Evolutionary conservation across 2,888 invertebrate species (phyloP).

Genomic region (Drosophila anomalata): DNA sequence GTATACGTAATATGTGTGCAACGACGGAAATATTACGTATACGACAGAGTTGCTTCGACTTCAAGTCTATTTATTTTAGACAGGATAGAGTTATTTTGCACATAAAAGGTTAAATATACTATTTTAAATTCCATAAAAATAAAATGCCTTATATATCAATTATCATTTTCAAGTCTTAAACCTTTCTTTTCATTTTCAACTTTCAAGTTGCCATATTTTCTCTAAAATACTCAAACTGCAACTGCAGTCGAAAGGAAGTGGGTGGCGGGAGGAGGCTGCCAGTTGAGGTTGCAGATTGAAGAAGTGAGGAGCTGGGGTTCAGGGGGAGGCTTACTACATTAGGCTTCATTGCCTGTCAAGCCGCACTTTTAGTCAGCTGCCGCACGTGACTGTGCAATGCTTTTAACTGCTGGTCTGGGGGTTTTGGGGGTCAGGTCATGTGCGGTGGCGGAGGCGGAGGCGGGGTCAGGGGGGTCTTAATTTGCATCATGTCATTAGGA

Average conservation of each 20-base stretch:
- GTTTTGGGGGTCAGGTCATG: conserved; percentile 29
- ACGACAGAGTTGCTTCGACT: not conserved
- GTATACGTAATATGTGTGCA: not conserved
- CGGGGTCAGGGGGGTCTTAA: conserved; percentile 48
- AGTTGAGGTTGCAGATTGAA: conserved; percentile 3
- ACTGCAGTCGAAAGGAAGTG: not conserved
- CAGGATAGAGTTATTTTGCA: too few species aligned
- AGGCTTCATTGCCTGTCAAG: conserved; percentile 62
- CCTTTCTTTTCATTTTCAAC: not conserved
- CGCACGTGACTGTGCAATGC: conserved; percentile 67
- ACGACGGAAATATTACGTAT: not conserved
- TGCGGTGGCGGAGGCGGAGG: not conserved
- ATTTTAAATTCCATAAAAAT: too few species aligned
- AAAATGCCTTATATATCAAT: too few species aligned
- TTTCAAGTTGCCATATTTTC: not conserved
- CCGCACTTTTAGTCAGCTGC: conserved; percentile 56
- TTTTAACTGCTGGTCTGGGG: conserved; percentile 26
- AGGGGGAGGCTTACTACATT: conserved; percentile 55
- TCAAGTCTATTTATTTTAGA: too few species aligned
- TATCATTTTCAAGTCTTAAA: too few species aligned
- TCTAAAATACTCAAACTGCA: not conserved
- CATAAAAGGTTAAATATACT: too few species aligned
- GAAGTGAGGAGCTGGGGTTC: not conserved
- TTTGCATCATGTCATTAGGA: conserved; percentile 73
- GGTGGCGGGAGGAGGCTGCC: conserved; percentile 3